Conservation (phyloP, 2,113 vertebrate species). For the Chitala chitala region DNA sequence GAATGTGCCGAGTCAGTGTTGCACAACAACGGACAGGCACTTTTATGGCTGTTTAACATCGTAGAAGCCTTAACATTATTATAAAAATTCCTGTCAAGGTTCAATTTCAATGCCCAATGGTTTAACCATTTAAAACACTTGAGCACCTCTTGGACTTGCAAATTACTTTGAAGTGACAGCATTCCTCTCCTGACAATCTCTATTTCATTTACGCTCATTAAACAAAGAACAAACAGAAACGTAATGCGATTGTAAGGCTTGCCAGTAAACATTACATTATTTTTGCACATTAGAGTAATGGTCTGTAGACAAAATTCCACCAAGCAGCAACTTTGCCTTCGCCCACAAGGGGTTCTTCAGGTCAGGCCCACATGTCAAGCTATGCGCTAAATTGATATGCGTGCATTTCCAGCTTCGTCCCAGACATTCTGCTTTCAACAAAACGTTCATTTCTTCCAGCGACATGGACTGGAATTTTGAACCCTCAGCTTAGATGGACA, state of each 20-base stretch:
- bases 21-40: neutral
- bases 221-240: too few species aligned
- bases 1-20: neutral
- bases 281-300: neutral
- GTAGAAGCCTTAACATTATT: too few species aligned
- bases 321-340: slow-evolving; percentile 36
- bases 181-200: too few species aligned
- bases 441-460: slow-evolving; percentile 44
- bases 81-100: neutral
- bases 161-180: too few species aligned
- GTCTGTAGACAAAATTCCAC: slow-evolving; percentile 34
- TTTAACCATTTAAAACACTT: neutral
- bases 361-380: slow-evolving; percentile 53
- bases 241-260: neutral
- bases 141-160: too few species aligned
- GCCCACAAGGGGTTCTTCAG: slow-evolving; percentile 42
- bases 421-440: slow-evolving; percentile 46
- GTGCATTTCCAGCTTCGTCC: slow-evolving; percentile 49
- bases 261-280: slow-evolving; percentile 1
- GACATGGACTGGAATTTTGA: slow-evolving; percentile 57
- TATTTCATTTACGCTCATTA: too few species aligned
- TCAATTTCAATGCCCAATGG: neutral
- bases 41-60: neutral
- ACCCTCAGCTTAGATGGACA: slow-evolving; percentile 47
- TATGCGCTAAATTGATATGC: slow-evolving; percentile 59